phyloP scores from a whole-genome alignment of 2,797 vertebrate species.

The Halcyon chelicuti region DNA sequence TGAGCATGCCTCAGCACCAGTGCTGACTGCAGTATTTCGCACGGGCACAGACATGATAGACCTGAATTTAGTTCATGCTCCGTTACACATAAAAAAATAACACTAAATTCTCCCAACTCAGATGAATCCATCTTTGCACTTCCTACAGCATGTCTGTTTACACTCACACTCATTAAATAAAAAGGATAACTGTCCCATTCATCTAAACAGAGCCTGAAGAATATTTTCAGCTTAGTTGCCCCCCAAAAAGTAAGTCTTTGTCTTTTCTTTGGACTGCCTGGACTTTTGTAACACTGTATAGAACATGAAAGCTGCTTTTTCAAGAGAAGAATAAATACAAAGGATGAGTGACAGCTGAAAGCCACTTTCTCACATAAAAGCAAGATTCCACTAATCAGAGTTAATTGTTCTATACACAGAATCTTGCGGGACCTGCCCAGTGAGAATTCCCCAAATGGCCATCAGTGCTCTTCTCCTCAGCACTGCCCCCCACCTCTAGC shows the following conservation, averaged over 20 bases:
- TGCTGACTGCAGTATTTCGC: neutral
- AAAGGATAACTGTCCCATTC: neutral
- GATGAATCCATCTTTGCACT: neutral
- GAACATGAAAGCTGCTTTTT: neutral
- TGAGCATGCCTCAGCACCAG: neutral
- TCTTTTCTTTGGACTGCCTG: neutral
- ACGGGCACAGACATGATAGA: neutral
- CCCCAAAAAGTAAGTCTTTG: neutral
- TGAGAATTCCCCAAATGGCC: neutral
- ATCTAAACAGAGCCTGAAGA: neutral
- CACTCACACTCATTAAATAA: neutral
- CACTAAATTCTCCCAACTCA: neutral
- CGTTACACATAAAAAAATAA: neutral
- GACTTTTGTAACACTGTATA: neutral
- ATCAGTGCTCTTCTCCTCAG: neutral
- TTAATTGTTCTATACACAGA: neutral
- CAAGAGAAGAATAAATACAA: neutral
- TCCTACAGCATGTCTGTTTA: neutral
- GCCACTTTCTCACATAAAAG: conserved; percentile 18
- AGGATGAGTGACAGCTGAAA: neutral
- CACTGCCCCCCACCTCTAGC: neutral
- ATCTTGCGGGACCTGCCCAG: neutral
- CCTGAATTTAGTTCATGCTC: neutral
- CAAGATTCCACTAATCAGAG: conserved; percentile 27
- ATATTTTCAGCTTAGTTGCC: neutral